Conservation (phyloP, 1,140 invertebrate genomes). For the Pinna nobilis region DNA sequence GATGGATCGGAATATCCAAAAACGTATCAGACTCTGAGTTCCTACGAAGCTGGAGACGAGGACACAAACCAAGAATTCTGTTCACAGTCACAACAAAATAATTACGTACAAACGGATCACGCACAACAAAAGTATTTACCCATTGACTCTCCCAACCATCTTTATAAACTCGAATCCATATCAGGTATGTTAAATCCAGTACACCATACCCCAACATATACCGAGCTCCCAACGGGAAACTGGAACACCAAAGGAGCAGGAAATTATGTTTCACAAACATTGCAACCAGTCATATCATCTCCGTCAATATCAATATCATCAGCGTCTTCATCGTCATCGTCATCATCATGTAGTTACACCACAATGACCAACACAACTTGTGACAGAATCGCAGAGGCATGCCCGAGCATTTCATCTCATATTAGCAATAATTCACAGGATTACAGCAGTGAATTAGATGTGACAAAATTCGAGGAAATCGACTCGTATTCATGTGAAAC, state of each 20-base stretch:
- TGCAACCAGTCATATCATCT: too few relatives aligned
- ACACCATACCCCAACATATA: not conserved
- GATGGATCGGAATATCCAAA: conserved; percentile 53
- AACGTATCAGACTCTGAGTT: conserved; percentile 53
- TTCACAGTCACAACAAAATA: conserved; percentile 1
- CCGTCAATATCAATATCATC: not conserved
- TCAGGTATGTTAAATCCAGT: conserved; percentile 68
- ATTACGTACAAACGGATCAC: conserved; percentile 32
- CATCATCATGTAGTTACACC: conserved; percentile 56
- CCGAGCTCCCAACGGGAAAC: conserved; percentile 5
- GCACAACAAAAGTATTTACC: conserved; percentile 61
- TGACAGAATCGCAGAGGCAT: conserved; percentile 66
- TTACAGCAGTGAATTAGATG: conserved; percentile 13
- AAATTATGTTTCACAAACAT: too few relatives aligned
- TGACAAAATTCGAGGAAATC: conserved; percentile 7
- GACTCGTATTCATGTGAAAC: conserved; percentile 5
- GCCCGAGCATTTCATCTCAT: conserved; percentile 68
- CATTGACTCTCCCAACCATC: conserved; percentile 46
- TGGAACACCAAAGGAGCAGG: conserved; percentile 16
- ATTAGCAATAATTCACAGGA: conserved; percentile 52
- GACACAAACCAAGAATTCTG: conserved; percentile 36
- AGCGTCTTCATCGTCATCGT: conserved; percentile 9
- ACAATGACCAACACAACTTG: conserved; percentile 68
- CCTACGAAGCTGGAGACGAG: conserved; percentile 19
- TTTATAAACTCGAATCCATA: conserved; percentile 64